Conservation (phyloP, 2,113 vertebrate species). For the Pterocles burchelli region DNA sequence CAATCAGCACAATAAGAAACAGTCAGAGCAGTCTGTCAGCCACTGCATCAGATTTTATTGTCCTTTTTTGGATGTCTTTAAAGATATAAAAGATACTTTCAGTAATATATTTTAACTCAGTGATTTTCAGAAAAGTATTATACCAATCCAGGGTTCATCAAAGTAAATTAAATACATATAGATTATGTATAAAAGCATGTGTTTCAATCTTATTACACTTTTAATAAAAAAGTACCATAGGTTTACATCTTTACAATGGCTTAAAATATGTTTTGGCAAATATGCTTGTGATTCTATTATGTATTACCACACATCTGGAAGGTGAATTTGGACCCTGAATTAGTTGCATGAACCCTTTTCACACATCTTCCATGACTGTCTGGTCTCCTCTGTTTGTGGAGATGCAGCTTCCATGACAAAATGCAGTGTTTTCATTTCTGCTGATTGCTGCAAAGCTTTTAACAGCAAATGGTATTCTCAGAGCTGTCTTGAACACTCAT, state of each 20-base stretch:
- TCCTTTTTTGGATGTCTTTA: background rate
- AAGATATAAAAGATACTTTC: background rate
- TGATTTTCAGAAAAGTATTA: background rate
- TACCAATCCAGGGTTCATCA: background rate
- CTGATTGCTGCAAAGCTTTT: background rate
- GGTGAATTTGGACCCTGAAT: background rate
- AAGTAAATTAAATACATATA: background rate
- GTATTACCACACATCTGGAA: background rate
- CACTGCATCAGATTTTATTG: background rate
- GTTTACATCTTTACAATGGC: background rate
- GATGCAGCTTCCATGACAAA: background rate
- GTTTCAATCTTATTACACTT: background rate
- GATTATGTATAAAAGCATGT: background rate
- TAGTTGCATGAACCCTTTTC: background rate
- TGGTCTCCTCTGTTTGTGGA: background rate
- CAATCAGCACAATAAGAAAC: background rate
- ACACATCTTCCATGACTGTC: accelerated
- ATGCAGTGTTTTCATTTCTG: background rate
- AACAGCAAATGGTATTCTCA: slow-evolving; percentile 6
- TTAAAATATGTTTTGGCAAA: background rate
- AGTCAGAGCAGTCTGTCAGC: background rate
- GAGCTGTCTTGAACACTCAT: background rate
- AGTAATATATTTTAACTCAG: background rate
- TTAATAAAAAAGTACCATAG: background rate
- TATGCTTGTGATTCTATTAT: background rate